Base-by-base conservation (phyloP, 2,113 vertebrate species). In the Pycnonotus jocosus region DNA sequence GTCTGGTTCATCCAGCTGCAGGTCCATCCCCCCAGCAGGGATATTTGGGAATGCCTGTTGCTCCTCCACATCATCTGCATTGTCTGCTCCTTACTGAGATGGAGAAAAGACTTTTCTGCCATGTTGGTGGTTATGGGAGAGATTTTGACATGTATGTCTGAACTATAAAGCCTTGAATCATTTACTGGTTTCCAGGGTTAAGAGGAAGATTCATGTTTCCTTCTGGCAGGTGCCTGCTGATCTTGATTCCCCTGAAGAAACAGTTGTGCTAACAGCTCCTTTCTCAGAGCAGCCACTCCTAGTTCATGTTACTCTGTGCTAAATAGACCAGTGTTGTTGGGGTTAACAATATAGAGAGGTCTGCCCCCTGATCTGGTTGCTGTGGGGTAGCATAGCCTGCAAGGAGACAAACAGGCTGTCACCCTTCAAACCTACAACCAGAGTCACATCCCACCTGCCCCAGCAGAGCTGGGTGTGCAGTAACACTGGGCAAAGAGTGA, bases 181-280 rank as follows among this genome's bases (percentile, higher is more conserved):
- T 96, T 96, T 88, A 91, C 91, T 15, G 10, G 12, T 95, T 97
- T 94, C 84, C 73, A 81, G 94, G 62, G 79, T 90, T 96, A 95
- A 96, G 88, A 90, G 93, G 90, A 93, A 96, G 92, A 95, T 91
- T 89, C 93, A 95, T 91, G 86, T 95, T 94, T 95, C 76, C 76
- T 77, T 88, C 74, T 93, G 92, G 88, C 93, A 68, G 81, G 86
- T 47, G 2, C 66, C 58, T 86, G 83, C 86, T 94, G 93, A 90
- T 97, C 88, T 92, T 86, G 76, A 89, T 91, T 92, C 54, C 78
- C 40, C 1, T 80, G 73, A 83, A 90, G 92, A 93, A 90, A 73
- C 81, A 86, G 45, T 91, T 88, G 68, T 91, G 70, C 89, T 92
- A 88, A 90, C 10, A 21, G 64, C 77, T 96, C 38, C 56, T 76